phyloP scores from a whole-genome alignment of 2,797 vertebrate genomes.

The Eupleurogrammus muticus region DNA sequence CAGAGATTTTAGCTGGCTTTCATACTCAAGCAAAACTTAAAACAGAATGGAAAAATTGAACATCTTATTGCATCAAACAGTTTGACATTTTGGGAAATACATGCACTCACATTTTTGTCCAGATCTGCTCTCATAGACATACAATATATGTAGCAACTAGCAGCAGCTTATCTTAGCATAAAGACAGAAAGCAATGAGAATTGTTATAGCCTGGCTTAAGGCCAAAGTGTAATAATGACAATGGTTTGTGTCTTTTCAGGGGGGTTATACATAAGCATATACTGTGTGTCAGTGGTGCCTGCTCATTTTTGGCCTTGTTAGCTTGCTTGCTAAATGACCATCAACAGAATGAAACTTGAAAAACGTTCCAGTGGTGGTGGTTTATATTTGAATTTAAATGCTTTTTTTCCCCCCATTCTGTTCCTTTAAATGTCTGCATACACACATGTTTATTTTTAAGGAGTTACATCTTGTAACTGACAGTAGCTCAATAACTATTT shows the following conservation, averaged over 20 bases:
- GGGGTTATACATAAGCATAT: too few relatives aligned
- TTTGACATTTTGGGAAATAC: neutral
- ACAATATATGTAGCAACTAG: neutral
- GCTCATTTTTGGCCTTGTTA: too few relatives aligned
- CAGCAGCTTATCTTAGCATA: conserved; percentile 4
- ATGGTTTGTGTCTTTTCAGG: too few relatives aligned
- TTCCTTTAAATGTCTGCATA: neutral
- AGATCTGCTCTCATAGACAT: neutral
- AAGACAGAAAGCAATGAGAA: neutral
- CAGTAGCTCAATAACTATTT: neutral
- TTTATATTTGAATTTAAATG: too few relatives aligned
- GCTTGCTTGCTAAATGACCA: too few relatives aligned
- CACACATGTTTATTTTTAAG: neutral
- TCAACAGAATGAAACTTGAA: too few relatives aligned
- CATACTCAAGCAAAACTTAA: conserved; percentile 4
- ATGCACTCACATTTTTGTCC: neutral
- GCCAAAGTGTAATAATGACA: neutral
- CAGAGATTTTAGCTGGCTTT: neutral
- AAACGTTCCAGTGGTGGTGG: too few relatives aligned
- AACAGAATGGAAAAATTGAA: neutral
- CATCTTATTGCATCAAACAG: neutral
- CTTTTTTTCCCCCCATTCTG: too few relatives aligned
- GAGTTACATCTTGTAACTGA: neutral
- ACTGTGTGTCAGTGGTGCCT: too few relatives aligned
- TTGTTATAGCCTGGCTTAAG: neutral